A percentile compares a stretch with the other conserved stretches of the same genome.
phyloP scores from a whole-genome alignment of 2,113 vertebrate species.

The Tragelaphus buxtoni region DNA sequence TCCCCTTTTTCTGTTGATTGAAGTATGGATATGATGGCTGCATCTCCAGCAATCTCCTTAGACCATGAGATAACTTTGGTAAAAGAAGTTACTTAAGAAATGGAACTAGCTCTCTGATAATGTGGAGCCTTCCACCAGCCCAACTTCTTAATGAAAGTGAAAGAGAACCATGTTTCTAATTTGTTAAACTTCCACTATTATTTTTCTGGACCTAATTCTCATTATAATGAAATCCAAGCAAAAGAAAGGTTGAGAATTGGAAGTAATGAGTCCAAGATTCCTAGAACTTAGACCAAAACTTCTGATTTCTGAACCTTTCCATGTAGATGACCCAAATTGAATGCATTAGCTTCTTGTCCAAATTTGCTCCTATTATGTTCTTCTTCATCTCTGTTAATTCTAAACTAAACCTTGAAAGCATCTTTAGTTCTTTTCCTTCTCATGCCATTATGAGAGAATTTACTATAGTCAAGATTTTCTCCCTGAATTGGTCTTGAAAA shows the following conservation, averaged over 20 bases:
- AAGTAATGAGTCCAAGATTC: neutral
- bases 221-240: neutral
- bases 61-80: neutral
- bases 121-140: neutral
- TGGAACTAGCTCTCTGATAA: neutral
- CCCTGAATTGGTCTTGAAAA: neutral
- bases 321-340: neutral
- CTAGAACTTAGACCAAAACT: neutral
- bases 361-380: neutral
- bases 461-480: neutral
- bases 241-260: neutral
- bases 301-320: neutral
- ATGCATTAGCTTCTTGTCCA: neutral
- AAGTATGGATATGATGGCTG: neutral
- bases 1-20: neutral
- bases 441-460: neutral
- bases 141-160: neutral
- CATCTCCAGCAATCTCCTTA: neutral
- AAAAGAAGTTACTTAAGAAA: neutral
- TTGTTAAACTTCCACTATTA: neutral
- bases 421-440: neutral
- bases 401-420: neutral
- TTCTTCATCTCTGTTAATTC: neutral
- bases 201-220: neutral
- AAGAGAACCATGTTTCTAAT: neutral